Base-by-base conservation (phyloP, 2,888 invertebrate genomes). In the Melikaiella ostensackeni region DNA sequence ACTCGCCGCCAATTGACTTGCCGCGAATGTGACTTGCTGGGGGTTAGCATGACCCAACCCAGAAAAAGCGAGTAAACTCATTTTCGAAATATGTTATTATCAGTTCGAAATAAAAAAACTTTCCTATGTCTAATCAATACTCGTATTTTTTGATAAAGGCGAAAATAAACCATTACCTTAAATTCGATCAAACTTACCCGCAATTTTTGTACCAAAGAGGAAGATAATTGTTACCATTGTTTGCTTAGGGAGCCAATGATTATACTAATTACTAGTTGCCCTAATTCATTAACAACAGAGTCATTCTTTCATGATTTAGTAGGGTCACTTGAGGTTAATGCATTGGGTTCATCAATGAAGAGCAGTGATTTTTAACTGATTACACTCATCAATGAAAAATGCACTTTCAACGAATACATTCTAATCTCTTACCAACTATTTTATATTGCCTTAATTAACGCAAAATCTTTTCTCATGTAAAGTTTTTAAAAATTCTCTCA, bases 291-390 rank as follows among this genome's bases (percentile, higher is more conserved):
- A 46, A 70, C 50, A 70, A n/a, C 11, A 70, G 30, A 70, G 70
- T 33, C 50, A 70, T 21, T 70, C 70, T 70, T 50, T 50, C 50
- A 30, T 70, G n/a, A 50, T 55, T 50, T 70, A 50, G 70, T 50
- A 19, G 70, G 70, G 70, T 70, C 30, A 50, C 50, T 70, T 50
- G 70, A 33, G 70, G 50, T 50, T 50, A 33, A 33, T 59, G 13
- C 59, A 13, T 13, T 59, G 59, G 24, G 24, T 59, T 59, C 5
- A 27, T 27, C 0, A 11, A 24, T 24, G 13, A 5, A 59, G 6
- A 16, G 5, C 24, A 27, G 24, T 27, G 59, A 13, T 59, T 24
- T 59, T 59, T 59, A 59, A 59, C 13, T 59, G 16, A 27, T 5
- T 27, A 27, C 6, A 59, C 13, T 59, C 27, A 59, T 5, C 24